Evolutionary conservation across 2,797 vertebrate genomes (phyloP).

Genomic region (Tangara arthus): DNA sequence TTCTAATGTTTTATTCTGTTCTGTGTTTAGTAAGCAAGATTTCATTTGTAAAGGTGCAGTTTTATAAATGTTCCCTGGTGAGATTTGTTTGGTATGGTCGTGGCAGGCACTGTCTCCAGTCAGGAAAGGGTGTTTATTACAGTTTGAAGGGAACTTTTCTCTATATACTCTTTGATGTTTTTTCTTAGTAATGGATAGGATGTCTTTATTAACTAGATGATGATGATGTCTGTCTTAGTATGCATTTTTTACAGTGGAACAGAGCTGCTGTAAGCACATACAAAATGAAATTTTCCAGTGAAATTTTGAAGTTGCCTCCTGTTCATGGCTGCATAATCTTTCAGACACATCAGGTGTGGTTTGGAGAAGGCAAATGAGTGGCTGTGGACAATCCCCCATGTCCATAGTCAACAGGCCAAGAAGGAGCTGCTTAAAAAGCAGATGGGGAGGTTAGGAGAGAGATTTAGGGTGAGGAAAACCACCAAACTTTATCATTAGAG

Average conservation of each 20-base stretch:
- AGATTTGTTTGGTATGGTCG: neutral
- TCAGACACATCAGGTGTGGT: neutral
- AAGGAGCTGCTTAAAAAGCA: neutral
- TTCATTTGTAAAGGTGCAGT: neutral
- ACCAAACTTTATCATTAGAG: neutral
- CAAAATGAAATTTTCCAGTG: neutral
- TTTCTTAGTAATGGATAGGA: neutral
- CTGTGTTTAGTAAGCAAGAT: neutral
- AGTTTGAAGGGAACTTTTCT: neutral
- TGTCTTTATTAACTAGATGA: neutral
- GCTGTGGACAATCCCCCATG: neutral
- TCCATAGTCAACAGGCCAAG: neutral
- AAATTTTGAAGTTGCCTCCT: neutral
- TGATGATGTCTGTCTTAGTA: neutral
- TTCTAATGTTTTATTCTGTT: neutral
- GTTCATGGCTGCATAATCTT: neutral
- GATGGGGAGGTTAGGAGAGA: fast-evolving
- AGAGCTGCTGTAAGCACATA: neutral
- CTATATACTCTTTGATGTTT: neutral
- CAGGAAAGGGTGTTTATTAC: neutral
- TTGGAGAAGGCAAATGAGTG: neutral
- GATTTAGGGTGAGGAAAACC: neutral
- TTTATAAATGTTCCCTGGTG: neutral
- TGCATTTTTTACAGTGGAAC: neutral
- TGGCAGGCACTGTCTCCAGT: fast-evolving